Evolutionary conservation across 2,797 vertebrate genomes (phyloP), one percentile per base, ranked within the genome.

Genomic region (Yasuhikotakia modesta): DNA sequence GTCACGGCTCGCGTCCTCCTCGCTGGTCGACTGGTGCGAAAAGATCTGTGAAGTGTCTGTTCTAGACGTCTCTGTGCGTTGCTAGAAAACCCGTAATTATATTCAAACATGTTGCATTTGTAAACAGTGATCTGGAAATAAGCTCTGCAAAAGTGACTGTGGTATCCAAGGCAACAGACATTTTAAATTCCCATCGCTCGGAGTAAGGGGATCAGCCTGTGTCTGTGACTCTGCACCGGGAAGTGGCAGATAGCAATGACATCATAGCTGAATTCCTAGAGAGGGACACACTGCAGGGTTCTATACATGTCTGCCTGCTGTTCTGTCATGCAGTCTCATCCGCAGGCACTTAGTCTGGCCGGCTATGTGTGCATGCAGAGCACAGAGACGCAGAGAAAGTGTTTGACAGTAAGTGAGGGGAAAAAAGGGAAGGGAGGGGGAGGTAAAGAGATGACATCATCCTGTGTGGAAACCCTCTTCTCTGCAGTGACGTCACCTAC

Each of bases 141-240:
- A 66, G 76, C 22, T 17, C 58, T 46, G 35, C 39, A 30, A 76
- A 35, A 63, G 74, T 82, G 78, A 58, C 74, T 60, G 63, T 53
- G 72, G 91, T 91, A 86, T 90, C 88, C 90, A 91, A 85, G 90
- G 90, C 90, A 91, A 91, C 89, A 90, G 88, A 91, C 87, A 86
- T 90, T 91, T 90, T 84, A 82, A 87, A 90, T 91, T 90, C 84
- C 84, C 85, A n/a, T 85, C 32, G 43, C 84, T 87, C 75, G 52
- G 70, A 70, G 57, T 70, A 60, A 55, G 21, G 32, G 73, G 72
- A 81, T 79, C 72, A 78, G 71, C 63, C 76, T 32, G 52, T 79
- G 39, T 63, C n/a, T 22, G 73, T 22, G 58, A 27, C 66, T 78
- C 60, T 53, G 43, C 57, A 63, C 0, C 7, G 55, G 55, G 63